These are phyloP conservation scores for Drosophila carrolli DNA, from an alignment of 1,140 invertebrate species.

Conservation along the genomic window DNA sequence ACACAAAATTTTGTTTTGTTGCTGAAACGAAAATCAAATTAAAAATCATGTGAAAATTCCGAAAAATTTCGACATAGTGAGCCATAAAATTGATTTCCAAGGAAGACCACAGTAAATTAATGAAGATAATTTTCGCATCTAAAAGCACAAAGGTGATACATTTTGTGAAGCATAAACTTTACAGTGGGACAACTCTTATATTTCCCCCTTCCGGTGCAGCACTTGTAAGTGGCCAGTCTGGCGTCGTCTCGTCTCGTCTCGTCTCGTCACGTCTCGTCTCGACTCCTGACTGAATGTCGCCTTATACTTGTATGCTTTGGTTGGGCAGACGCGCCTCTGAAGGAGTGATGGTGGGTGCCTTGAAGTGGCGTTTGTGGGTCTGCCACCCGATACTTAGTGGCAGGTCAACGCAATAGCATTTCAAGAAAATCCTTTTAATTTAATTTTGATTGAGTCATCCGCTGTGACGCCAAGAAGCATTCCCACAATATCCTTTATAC, in stretches of 20 bases:
- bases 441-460: background rate
- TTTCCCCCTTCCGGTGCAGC: no score
- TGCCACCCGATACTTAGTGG: background rate
- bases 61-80: background rate
- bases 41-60: background rate
- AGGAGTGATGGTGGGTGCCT: background rate
- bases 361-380: background rate
- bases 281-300: background rate
- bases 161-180: background rate
- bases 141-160: background rate
- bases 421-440: background rate
- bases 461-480: no score
- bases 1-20: background rate
- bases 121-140: background rate
- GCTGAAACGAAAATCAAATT: background rate
- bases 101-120: background rate
- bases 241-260: conserved; percentile 2
- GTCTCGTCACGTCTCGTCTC: background rate
- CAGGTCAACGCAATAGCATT: background rate
- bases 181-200: background rate
- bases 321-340: background rate
- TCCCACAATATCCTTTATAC: background rate
- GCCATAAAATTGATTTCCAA: background rate
- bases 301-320: background rate
- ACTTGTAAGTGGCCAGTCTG: background rate